Percentiles rank a stretch among this genome's conserved stretches.
phyloP scores from a whole-genome alignment of 2,113 vertebrate species.

The Chaetorhynchus papuensis region DNA sequence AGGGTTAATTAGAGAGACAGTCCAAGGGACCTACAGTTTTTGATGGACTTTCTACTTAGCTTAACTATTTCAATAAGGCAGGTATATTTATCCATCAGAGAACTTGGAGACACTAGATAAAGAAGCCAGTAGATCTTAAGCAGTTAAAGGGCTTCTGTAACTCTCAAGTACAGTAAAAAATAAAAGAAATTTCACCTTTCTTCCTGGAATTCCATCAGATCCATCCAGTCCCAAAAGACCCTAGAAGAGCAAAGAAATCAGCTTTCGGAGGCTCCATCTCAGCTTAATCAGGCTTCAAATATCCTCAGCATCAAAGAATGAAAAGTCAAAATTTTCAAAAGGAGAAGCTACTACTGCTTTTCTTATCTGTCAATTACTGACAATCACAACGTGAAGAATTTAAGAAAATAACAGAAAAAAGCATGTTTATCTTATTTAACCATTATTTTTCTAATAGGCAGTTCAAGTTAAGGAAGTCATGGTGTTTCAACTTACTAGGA shows the following conservation, averaged over 20 bases:
- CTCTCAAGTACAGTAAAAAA: not conserved
- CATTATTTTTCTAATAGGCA: not conserved
- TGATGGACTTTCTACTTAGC: not conserved
- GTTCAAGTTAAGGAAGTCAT: not conserved
- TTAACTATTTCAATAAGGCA: not conserved
- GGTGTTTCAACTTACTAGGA: not conserved
- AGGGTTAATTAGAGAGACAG: not conserved
- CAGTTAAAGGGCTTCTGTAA: not conserved
- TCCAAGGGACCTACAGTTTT: not conserved
- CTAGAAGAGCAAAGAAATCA: constrained; percentile 66
- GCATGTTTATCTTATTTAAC: not conserved
- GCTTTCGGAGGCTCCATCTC: not conserved
- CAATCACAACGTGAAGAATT: not conserved
- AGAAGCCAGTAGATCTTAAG: not conserved
- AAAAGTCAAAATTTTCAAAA: not conserved
- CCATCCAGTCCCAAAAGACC: constrained; percentile 83
- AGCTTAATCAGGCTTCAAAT: not conserved
- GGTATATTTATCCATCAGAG: not conserved
- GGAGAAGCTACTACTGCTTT: not conserved
- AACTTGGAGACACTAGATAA: not conserved
- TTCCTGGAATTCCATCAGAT: constrained; percentile 73
- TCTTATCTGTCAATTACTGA: not conserved
- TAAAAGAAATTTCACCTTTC: constrained; percentile 69
- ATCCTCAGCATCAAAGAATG: not conserved
- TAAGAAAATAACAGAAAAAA: not conserved